Conservation (phyloP, 2,113 vertebrate genomes). For the Pseudolaguvia tuberculata region DNA sequence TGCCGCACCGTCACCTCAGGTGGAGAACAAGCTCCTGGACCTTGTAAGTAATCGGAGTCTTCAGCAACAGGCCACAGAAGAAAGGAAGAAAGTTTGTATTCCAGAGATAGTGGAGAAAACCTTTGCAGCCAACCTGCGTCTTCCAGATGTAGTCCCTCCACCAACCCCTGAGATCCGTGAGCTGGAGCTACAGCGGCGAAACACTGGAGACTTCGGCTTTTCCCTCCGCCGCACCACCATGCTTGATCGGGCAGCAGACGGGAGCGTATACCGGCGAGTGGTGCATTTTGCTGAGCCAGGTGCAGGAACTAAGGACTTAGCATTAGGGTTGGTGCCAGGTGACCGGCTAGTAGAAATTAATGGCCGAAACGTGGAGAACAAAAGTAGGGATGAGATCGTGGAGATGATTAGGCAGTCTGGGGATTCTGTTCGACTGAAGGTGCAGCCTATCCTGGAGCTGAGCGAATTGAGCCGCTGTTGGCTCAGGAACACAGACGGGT, state of each 20-base stretch:
- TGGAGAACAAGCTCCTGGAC: constrained; percentile 69
- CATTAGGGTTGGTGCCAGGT: constrained; percentile 86
- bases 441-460: constrained; percentile 92
- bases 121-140: constrained; percentile 76
- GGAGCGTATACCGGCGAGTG: constrained; percentile 76
- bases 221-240: constrained; percentile 90
- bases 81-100: constrained; percentile 54
- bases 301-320: constrained; percentile 83
- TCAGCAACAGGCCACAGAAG: constrained; percentile 34
- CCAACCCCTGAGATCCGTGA: constrained; percentile 74
- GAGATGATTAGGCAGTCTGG: constrained; percentile 98
- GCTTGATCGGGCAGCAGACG: constrained; percentile 81
- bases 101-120: constrained; percentile 79
- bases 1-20: constrained; percentile 73
- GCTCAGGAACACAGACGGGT: constrained; percentile 75
- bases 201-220: constrained; percentile 94
- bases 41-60: constrained; percentile 59
- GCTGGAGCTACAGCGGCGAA: constrained; percentile 83
- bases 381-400: constrained; percentile 91
- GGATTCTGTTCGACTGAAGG: constrained; percentile 85
- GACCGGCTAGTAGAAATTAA: constrained; percentile 94
- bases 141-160: constrained; percentile 74
- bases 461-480: constrained; percentile 89
- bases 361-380: constrained; percentile 85
- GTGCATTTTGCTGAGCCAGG: constrained; percentile 96